Base-by-base conservation (phyloP, 30 jellyfish, hydroid and myxozoan genomes). In the Hydractinia symbiolongicarpus region DNA sequence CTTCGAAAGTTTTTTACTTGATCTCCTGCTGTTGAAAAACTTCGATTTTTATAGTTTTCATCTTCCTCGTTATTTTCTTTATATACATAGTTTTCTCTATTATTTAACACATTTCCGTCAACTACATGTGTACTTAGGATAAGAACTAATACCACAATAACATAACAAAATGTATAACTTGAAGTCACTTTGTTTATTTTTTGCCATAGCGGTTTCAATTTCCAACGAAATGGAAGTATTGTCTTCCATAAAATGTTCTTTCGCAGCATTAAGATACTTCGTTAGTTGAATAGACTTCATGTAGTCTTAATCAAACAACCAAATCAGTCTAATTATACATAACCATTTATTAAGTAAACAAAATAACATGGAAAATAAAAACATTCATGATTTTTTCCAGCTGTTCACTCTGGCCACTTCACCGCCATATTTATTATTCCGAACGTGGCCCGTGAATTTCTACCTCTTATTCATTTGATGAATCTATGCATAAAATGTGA, bases 1-100 rank as follows among this genome's bases (percentile, higher is more conserved):
- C 85, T 77, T 77, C 85, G 85, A 53, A 44, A 77, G 51, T 62
- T 77, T 55, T 77, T 19, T 55, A 52, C 50, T 55, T 16, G 85
- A 77, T 55, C 73, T 49, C 85, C 85, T 61, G 73, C 60, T 53
- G 85, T 20, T 76, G 44, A 30, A 30, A n/a, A 7, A 51, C 74
- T 64, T 64, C 4, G 74, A 64, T 64, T 64, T 64, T 64, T 64
- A 51, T 64, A 64, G 40, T 51, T 64, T 64, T 44, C 40, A 51
- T 64, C 40, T 64, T 64, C 74, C 19, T 64, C 44, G 40, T 64
- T 44, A n/a, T 64, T 64, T 64, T 64, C 74, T 64, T n/a, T 64
- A 44, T 6, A 64, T 13, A 64, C 40, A 44, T 51, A 64, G 9
- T 64, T 64, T 64, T 64, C 17, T 64, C 74, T 64, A 44, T n/a